phyloP scores from a whole-genome alignment of 2,113 vertebrate genomes.

The Columbina picui region DNA sequence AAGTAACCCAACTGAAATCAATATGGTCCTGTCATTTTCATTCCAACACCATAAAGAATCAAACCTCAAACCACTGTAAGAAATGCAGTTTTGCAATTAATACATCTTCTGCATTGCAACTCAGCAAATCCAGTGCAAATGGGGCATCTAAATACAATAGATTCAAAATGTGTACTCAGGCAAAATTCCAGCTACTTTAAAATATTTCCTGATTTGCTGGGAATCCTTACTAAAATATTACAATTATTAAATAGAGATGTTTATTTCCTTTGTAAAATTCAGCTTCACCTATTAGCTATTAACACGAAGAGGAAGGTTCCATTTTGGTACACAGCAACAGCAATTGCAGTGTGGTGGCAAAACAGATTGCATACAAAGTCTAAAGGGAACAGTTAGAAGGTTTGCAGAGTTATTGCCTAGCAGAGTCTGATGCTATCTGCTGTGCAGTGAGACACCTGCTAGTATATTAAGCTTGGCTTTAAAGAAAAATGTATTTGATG shows the following conservation, averaged over 20 bases:
- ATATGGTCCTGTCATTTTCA: not conserved
- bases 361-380: not conserved
- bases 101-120: not conserved
- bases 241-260: not conserved
- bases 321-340: not conserved
- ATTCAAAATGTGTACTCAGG: not conserved
- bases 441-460: not conserved
- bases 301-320: not conserved
- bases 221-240: not conserved
- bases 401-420: not conserved
- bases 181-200: not conserved
- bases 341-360: not conserved
- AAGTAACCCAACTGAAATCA: not conserved
- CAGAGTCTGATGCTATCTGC: not conserved
- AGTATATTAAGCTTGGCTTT: conserved; percentile 1
- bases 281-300: not conserved
- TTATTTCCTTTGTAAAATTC: not conserved
- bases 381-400: not conserved
- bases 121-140: not conserved
- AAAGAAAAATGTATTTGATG: conserved; percentile 23
- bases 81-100: not conserved
- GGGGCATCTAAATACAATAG: not conserved
- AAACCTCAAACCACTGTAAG: not conserved
- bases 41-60: not conserved
- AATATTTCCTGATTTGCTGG: not conserved